phyloP scores from a whole-genome alignment of 2,888 invertebrate genomes.

The Lobophora halterata region DNA sequence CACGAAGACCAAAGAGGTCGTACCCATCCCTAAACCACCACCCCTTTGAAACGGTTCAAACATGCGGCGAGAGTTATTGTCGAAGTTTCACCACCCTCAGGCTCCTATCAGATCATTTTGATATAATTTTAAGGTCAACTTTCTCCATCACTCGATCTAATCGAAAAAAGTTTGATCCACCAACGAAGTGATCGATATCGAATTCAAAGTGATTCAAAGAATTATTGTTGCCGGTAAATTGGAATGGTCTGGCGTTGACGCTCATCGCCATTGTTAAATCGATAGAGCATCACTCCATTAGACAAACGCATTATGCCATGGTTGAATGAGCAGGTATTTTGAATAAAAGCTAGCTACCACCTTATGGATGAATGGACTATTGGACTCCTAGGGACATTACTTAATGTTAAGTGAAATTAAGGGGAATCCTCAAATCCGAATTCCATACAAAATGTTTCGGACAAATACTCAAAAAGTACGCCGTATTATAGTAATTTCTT shows the following conservation, averaged over 20 bases:
- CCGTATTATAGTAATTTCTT: too few relatives aligned
- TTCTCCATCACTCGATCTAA: constrained; percentile 50
- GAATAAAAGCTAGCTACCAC: constrained; percentile 18
- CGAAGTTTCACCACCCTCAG: constrained; percentile 59
- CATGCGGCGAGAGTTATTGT: constrained; percentile 61
- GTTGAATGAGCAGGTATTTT: constrained; percentile 28
- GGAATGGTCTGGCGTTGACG: constrained; percentile 30
- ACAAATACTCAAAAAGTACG: too few relatives aligned
- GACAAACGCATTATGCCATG: constrained; percentile 29
- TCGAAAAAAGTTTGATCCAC: constrained; percentile 41
- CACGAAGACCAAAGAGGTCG: constrained; percentile 69
- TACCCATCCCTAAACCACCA: constrained; percentile 42
- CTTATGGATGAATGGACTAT: too few relatives aligned
- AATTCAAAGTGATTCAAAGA: constrained; percentile 41
- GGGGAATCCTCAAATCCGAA: too few relatives aligned
- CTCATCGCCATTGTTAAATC: constrained; percentile 26
- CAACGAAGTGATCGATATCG: constrained; percentile 39
- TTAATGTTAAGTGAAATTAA: too few relatives aligned
- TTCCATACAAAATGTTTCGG: too few relatives aligned
- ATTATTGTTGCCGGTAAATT: constrained; percentile 31
- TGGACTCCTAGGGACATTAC: too few relatives aligned
- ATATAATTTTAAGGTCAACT: constrained; percentile 60
- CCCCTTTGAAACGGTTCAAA: constrained; percentile 60
- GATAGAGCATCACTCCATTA: constrained; percentile 31
- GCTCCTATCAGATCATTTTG: constrained; percentile 63